These are phyloP conservation scores for Marisa cornuarietis DNA, from an alignment of 1,140 invertebrate species.

Conservation along the genomic window DNA sequence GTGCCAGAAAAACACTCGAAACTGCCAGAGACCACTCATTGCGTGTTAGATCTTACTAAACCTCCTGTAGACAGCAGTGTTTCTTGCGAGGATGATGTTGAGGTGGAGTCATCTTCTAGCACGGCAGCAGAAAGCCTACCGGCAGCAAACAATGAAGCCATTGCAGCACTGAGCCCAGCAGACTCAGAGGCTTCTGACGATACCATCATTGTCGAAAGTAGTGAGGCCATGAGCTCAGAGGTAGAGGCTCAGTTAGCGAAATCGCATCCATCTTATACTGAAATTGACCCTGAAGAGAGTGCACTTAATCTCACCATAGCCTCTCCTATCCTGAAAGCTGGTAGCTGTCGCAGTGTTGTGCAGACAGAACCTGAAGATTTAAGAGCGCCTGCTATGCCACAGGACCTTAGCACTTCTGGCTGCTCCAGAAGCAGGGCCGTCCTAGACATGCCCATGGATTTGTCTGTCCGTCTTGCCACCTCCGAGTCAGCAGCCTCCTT, in stretches of 20 bases:
- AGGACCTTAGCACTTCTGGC: conserved; percentile 17
- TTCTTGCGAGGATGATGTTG: background rate
- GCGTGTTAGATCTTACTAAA: conserved; percentile 18
- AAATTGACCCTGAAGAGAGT: conserved; percentile 5
- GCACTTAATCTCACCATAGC: conserved; percentile 15
- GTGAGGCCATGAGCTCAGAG: too few species aligned
- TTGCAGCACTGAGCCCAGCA: too few species aligned
- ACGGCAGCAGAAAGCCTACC: background rate
- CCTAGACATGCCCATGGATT: conserved; percentile 20
- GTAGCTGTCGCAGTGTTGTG: background rate
- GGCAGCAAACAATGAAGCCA: too few species aligned
- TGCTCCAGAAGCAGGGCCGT: background rate
- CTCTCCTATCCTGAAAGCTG: background rate
- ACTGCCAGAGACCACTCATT: background rate
- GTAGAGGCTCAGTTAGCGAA: background rate
- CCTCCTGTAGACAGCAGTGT: conserved; percentile 16
- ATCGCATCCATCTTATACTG: background rate
- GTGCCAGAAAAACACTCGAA: background rate
- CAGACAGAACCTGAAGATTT: conserved; percentile 18
- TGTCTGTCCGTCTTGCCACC: conserved; percentile 11
- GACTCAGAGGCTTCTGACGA: too few species aligned
- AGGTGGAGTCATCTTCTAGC: conserved; percentile 16
- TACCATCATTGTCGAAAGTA: too few species aligned
- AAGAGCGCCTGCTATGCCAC: conserved; percentile 8
- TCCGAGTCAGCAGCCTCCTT: background rate